A percentile compares a stretch with the other conserved stretches of the same genome.
phyloP scores from a whole-genome alignment of 2,113 vertebrate species.

The Podarcis muralis region DNA sequence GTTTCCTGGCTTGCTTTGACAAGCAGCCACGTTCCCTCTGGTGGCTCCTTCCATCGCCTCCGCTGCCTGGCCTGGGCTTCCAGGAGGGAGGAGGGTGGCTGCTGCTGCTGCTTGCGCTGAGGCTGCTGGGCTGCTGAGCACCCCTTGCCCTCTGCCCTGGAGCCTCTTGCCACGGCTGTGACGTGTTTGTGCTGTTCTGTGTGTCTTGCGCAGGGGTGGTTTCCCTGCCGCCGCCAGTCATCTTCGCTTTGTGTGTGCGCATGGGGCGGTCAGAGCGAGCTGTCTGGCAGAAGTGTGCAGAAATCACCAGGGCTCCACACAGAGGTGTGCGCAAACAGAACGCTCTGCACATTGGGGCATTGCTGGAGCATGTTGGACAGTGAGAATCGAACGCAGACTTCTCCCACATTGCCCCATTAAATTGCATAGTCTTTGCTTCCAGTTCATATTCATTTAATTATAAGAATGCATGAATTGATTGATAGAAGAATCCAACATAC shows the following conservation, averaged over 20 bases:
- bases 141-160: background rate
- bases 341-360: background rate
- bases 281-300: background rate
- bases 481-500: too few relatives aligned
- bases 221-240: background rate
- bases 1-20: background rate
- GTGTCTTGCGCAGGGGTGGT: too few relatives aligned
- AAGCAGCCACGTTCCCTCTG: rapidly evolving
- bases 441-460: too few relatives aligned
- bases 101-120: background rate
- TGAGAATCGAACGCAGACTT: background rate
- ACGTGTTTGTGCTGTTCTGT: background rate
- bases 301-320: background rate
- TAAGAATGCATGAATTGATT: too few relatives aligned
- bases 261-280: background rate
- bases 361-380: too few relatives aligned
- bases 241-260: background rate
- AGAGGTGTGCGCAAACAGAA: too few relatives aligned
- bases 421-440: background rate
- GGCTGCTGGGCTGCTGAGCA: background rate
- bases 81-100: background rate
- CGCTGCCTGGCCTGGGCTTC: rapidly evolving
- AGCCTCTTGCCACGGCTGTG: background rate
- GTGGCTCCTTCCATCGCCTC: rapidly evolving
- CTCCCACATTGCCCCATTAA: background rate